A percentile compares a stretch with the other conserved stretches of the same genome.
Conservation (phyloP, 2,888 invertebrate genomes). For the Automeris io region DNA sequence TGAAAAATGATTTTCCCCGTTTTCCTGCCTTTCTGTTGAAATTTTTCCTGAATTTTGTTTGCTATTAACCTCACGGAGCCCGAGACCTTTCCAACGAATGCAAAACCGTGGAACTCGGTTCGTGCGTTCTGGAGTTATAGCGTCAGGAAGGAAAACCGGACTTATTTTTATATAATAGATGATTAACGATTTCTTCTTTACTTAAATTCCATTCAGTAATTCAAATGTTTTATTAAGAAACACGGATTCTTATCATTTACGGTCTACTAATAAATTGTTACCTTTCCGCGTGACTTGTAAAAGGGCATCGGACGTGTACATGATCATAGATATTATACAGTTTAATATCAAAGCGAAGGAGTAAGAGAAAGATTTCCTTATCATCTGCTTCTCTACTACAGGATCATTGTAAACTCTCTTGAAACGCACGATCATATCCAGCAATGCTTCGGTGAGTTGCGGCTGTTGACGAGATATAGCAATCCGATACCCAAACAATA, state of each 20-base stretch:
- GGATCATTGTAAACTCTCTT: constrained; percentile 35
- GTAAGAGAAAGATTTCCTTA: constrained; percentile 26
- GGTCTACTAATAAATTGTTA: constrained; percentile 9
- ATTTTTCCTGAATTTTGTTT: no score
- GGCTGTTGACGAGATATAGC: constrained; percentile 20
- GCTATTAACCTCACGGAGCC: no score
- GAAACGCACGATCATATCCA: constrained; percentile 23
- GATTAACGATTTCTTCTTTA: no score
- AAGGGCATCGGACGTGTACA: constrained; percentile 26
- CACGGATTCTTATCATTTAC: neutral
- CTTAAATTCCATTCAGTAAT: no score
- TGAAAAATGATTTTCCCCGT: no score
- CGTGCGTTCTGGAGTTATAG: no score
- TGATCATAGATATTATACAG: constrained; percentile 15
- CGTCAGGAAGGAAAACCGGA: no score
- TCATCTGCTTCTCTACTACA: constrained; percentile 35
- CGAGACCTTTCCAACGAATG: no score
- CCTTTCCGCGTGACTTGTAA: constrained; percentile 18
- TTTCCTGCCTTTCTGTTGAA: no score
- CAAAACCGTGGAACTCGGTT: no score
- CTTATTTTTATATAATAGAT: no score
- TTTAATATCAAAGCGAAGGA: constrained; percentile 18
- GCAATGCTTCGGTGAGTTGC: constrained; percentile 23
- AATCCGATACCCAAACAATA: constrained; percentile 20
- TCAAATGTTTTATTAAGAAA: no score